Evolutionary conservation across 2,797 vertebrate species (phyloP).

Genomic region (Enteromius fasciolatus): DNA sequence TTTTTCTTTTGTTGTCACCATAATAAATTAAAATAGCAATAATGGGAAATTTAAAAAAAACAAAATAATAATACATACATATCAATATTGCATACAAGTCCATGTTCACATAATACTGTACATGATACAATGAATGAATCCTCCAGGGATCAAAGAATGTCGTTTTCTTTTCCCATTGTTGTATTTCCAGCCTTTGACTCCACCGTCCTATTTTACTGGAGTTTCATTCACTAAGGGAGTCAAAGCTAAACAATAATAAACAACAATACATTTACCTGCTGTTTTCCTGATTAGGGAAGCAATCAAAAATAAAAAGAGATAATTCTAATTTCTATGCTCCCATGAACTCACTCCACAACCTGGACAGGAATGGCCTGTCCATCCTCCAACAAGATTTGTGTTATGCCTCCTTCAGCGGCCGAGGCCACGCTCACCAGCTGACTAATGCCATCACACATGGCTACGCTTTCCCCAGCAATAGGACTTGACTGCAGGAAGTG

Average conservation of each 20-base stretch:
- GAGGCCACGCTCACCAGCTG: constrained; percentile 71
- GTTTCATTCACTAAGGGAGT: constrained; percentile 9
- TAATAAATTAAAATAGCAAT: constrained; percentile 39
- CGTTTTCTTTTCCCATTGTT: background rate
- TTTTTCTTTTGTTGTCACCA: background rate
- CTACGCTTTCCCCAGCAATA: constrained; percentile 58
- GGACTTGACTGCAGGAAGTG: constrained; percentile 65
- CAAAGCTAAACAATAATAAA: constrained; percentile 15
- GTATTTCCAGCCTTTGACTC: constrained; percentile 35
- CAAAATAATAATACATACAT: background rate
- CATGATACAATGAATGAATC: constrained; percentile 17
- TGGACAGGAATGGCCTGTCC: constrained; percentile 73
- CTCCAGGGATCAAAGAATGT: background rate
- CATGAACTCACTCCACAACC: constrained; percentile 75
- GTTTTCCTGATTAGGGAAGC: background rate
- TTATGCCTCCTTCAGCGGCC: constrained; percentile 64
- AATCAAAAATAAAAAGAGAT: background rate
- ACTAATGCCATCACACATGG: constrained; percentile 67
- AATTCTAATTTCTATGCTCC: background rate
- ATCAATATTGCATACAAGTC: constrained; percentile 25
- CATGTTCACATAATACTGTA: constrained; percentile 15
- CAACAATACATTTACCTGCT: background rate
- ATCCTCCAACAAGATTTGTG: constrained; percentile 76
- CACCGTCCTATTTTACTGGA: constrained; percentile 14
- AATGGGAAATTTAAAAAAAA: constrained; percentile 18